Conservation (phyloP, 2,797 vertebrate species). For the Siniperca scherzeri region DNA sequence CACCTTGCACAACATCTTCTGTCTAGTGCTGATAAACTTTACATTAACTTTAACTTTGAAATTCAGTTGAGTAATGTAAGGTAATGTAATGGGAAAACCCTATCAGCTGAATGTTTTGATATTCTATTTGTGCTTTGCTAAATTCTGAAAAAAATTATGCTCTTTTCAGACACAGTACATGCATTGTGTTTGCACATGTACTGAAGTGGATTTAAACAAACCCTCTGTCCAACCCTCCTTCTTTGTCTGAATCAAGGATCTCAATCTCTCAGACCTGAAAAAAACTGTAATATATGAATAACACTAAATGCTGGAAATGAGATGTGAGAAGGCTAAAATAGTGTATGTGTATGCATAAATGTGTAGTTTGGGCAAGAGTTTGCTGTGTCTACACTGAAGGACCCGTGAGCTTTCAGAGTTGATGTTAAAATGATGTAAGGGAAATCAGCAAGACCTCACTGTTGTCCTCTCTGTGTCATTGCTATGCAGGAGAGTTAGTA, state of each 20-base stretch:
- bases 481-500: constrained; percentile 69
- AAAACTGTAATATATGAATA: not conserved
- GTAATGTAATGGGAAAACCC: not conserved
- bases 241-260: not conserved
- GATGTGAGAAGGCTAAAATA: not conserved
- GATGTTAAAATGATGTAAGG: constrained; percentile 34
- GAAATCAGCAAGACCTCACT: constrained; percentile 44
- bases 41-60: constrained; percentile 12
- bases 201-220: not conserved
- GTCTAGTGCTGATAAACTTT: constrained; percentile 24
- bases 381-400: not conserved
- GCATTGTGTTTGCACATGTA: not conserved
- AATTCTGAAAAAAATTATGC: not conserved
- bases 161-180: not conserved
- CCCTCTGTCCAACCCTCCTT: not conserved
- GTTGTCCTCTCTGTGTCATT: constrained; percentile 64
- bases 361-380: not conserved
- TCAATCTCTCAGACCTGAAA: not conserved
- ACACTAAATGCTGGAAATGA: not conserved
- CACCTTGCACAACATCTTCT: constrained; percentile 16
- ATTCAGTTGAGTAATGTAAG: constrained; percentile 13
- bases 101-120: constrained; percentile 12
- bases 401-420: constrained; percentile 19
- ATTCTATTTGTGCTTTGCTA: constrained; percentile 4
- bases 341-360: not conserved